Evolutionary conservation across 2,888 invertebrate genomes (phyloP).

Genomic region (Caradrina clavipalpis): DNA sequence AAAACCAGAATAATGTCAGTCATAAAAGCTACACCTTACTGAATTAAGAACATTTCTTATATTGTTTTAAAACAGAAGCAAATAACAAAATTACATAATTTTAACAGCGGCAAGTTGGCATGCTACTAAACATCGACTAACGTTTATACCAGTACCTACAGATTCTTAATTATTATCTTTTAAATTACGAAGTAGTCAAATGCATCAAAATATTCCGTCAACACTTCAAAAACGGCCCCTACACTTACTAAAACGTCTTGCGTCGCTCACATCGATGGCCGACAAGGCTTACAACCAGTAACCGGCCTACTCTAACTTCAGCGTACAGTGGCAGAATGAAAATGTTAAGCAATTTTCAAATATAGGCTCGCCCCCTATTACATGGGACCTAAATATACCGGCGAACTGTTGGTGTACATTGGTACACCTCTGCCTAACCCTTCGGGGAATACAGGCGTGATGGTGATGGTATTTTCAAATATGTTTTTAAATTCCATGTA

Average conservation of each 20-base stretch:
- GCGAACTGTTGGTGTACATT: no score
- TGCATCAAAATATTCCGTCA: conserved; percentile 29
- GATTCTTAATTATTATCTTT: conserved; percentile 34
- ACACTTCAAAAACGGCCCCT: background rate
- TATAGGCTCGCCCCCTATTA: no score
- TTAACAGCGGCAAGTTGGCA: conserved; percentile 31
- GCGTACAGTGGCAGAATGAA: background rate
- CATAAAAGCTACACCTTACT: background rate
- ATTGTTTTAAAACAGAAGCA: conserved; percentile 9
- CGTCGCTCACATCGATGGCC: conserved; percentile 8
- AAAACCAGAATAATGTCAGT: background rate
- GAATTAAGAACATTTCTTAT: conserved; percentile 16
- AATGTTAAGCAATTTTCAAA: background rate
- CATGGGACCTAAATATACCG: no score
- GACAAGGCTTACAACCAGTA: conserved; percentile 1
- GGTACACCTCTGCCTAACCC: no score
- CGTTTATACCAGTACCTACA: conserved; percentile 45
- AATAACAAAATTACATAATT: conserved; percentile 19
- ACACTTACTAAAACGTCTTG: conserved; percentile 5
- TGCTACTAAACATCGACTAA: conserved; percentile 34
- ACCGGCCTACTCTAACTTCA: background rate
- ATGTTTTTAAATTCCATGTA: no score
- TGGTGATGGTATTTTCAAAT: no score
- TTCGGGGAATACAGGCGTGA: no score
- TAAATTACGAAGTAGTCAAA: conserved; percentile 48